phyloP scores from a whole-genome alignment of 2,888 invertebrate genomes.

The Steinernema hermaphroditum region DNA sequence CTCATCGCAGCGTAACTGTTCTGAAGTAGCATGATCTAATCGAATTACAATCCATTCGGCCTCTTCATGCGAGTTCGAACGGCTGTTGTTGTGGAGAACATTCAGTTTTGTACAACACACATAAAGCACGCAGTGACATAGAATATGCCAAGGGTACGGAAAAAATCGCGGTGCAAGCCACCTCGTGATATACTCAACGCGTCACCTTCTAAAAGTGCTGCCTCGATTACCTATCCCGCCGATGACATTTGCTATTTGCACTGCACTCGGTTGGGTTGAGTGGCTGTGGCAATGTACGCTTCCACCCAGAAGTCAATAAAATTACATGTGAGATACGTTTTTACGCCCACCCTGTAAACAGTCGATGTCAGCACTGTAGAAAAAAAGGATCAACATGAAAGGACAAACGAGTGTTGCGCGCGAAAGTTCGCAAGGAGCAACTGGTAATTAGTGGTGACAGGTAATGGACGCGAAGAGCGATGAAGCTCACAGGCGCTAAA shows the following conservation, averaged over 20 bases:
- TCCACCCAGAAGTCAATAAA: neutral
- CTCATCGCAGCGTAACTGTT: too few species aligned
- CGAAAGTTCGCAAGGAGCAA: slow-evolving; percentile 8
- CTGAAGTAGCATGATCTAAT: too few species aligned
- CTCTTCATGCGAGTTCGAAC: too few species aligned
- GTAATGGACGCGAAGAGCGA: slow-evolving; percentile 10
- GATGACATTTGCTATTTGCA: slow-evolving; percentile 3
- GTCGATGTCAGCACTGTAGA: neutral
- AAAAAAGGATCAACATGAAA: neutral
- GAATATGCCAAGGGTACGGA: too few species aligned
- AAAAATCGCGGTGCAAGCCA: too few species aligned
- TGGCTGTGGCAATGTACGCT: slow-evolving; percentile 10
- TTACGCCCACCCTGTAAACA: neutral
- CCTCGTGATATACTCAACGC: neutral
- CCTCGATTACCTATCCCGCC: slow-evolving; percentile 1
- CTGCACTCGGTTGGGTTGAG: slow-evolving; percentile 9
- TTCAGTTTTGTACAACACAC: too few species aligned
- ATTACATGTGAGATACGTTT: neutral
- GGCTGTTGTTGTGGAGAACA: too few species aligned
- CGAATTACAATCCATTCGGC: too few species aligned
- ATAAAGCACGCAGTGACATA: too few species aligned
- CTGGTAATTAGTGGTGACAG: slow-evolving; percentile 22
- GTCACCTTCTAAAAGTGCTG: slow-evolving; percentile 16
- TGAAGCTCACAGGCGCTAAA: slow-evolving; percentile 16
- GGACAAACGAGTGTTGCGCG: neutral